Base-by-base conservation (phyloP, 2,113 vertebrate genomes). In the Cranoglanis bouderius region DNA sequence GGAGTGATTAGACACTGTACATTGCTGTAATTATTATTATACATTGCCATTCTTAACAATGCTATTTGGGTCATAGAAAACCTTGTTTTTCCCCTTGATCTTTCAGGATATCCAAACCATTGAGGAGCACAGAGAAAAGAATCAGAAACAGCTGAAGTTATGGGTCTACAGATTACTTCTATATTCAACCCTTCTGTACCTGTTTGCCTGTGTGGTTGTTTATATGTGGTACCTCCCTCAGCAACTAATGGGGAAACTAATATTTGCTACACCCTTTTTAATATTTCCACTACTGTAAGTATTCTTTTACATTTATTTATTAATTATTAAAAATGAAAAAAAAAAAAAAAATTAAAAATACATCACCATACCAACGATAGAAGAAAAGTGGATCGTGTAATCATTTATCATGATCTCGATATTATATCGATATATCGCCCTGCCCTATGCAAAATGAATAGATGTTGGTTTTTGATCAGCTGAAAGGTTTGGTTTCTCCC, bases 171-270 rank as follows among this genome's bases (percentile, higher is more conserved):
- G 98, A 81, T 95, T 99, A 91, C 95, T 99, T 89, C 91, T 99
- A 5, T 98, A 99, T 93, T 99, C 98, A 0, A 95, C 93, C 35
- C 12, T 99, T 82, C 95, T 99, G 74, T 99, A 97, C 94, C 92
- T 99, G 90, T 85, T 97, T 74, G 96, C 96, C 29, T 97, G 95
- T 91, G 40, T 96, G 86, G 93, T 99, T 91, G 97, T 99, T 2
- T 99, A 98, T 93, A 95, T 96, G 13, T 99, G 98, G 97, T 99
- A 97, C 95, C 95, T 99, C 92, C 98, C 98, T 21, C 97, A 99
- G 59, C 97, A 96, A 91, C 93, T 96, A 91, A 97, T 97, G 90
- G 97, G 96, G 90, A 96, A 96, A 89, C 91, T 99, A 78, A 93
- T 97, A 84, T 94, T 98, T 94, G 96, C 95, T 61, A 96, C 98